These are phyloP conservation scores for Drosophila pruinosa DNA, from an alignment of 1,140 invertebrate species.

Conservation along the genomic window DNA sequence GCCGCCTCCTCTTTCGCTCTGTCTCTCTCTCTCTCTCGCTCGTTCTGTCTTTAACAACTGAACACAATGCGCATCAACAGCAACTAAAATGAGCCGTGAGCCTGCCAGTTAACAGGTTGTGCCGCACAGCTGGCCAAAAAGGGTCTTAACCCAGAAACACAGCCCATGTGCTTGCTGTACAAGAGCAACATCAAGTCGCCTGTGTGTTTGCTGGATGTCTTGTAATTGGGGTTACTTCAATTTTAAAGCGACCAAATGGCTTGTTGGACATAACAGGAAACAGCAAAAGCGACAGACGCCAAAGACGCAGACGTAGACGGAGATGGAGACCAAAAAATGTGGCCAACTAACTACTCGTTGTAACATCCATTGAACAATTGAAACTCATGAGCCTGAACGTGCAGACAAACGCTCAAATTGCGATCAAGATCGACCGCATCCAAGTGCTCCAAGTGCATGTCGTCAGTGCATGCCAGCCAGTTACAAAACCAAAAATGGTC, in stretches of 20 bases:
- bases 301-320: background rate
- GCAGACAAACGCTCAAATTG: slow-evolving; percentile 76
- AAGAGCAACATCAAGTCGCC: background rate
- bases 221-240: slow-evolving; percentile 78
- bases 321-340: background rate
- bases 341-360: slow-evolving; percentile 14
- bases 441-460: slow-evolving; percentile 23
- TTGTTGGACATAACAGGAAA: slow-evolving; percentile 59
- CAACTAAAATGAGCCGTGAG: slow-evolving; percentile 1
- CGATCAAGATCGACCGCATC: slow-evolving; percentile 66
- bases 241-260: slow-evolving; percentile 59
- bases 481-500: slow-evolving; percentile 67
- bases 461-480: slow-evolving; percentile 29
- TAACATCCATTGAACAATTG: slow-evolving; percentile 56
- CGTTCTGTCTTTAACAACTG: background rate
- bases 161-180: too few species aligned
- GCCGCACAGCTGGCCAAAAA: slow-evolving; percentile 31
- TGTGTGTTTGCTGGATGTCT: slow-evolving; percentile 19
- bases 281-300: background rate
- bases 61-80: slow-evolving; percentile 39
- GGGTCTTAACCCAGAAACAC: slow-evolving; percentile 69
- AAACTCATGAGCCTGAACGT: slow-evolving; percentile 60
- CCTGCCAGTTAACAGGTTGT: slow-evolving; percentile 37
- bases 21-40: background rate
- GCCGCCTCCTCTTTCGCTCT: background rate